A percentile compares a stretch with the other conserved stretches of the same genome.
phyloP scores from a whole-genome alignment of 2,888 invertebrate species.

The Drosophila limbata region DNA sequence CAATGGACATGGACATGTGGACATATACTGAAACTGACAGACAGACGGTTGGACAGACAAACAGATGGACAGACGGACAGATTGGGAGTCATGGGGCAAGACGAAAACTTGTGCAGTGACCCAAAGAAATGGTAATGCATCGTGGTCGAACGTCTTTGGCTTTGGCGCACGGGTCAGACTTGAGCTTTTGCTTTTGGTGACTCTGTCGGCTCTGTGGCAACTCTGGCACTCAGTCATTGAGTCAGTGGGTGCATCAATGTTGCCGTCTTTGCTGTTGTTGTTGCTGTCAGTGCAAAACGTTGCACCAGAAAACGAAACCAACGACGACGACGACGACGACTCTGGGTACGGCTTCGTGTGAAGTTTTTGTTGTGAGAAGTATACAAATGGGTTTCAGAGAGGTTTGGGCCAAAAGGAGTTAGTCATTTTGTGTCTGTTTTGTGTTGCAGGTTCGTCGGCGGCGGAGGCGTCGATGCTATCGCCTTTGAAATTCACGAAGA shows the following conservation, averaged over 20 bases:
- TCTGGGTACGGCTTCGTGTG: constrained; percentile 65
- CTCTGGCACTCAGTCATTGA: constrained; percentile 76
- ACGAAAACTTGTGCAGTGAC: constrained; percentile 72
- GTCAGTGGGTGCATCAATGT: constrained; percentile 76
- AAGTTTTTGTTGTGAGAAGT: constrained; percentile 79
- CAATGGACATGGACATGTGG: constrained; percentile 74
- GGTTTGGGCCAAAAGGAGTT: constrained; percentile 72
- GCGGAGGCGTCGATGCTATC: constrained; percentile 80
- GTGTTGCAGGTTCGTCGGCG: constrained; percentile 45
- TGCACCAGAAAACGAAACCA: constrained; percentile 54
- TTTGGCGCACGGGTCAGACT: constrained; percentile 53
- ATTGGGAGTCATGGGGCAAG: constrained; percentile 8
- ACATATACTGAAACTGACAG: constrained; percentile 67
- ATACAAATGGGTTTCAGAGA: constrained; percentile 74
- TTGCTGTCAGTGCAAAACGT: constrained; percentile 32
- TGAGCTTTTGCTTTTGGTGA: constrained; percentile 12
- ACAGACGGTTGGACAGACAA: constrained; percentile 10
- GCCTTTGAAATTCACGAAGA: constrained; percentile 72
- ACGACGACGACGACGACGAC: neutral
- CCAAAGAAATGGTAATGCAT: constrained; percentile 82
- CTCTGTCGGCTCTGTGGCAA: constrained; percentile 24
- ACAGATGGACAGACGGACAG: constrained; percentile 11
- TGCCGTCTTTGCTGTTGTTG: constrained; percentile 10
- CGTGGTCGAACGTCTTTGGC: constrained; percentile 43
- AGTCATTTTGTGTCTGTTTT: constrained; percentile 58